Conservation (phyloP, 2,888 invertebrate species). For the Nomada goodeniana region DNA sequence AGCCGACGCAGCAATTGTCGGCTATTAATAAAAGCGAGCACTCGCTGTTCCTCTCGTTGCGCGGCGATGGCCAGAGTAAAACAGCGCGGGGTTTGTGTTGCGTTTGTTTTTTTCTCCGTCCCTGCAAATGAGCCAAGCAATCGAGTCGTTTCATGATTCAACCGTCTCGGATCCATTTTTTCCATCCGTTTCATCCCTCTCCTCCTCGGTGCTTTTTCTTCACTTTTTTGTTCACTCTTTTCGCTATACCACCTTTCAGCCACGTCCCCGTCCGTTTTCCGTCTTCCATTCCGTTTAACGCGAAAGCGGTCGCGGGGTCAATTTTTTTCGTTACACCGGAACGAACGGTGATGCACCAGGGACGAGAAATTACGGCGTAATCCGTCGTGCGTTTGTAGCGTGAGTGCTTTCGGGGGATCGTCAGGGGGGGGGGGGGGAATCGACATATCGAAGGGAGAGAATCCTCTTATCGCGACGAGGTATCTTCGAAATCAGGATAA, state of each 20-base stretch:
- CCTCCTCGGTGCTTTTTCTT: neutral
- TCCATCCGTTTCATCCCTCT: neutral
- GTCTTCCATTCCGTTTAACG: neutral
- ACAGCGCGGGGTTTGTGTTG: constrained; percentile 15
- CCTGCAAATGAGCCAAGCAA: constrained; percentile 46
- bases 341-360: neutral
- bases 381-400: constrained; percentile 59
- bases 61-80: neutral
- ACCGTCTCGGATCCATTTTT: constrained; percentile 13
- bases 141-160: constrained; percentile 36
- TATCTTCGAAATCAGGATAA: constrained; percentile 66
- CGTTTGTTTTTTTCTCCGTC: neutral
- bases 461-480: constrained; percentile 68
- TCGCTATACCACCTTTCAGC: neutral
- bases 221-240: neutral
- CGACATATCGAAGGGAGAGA: constrained; percentile 65
- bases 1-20: constrained; percentile 45
- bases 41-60: neutral
- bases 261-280: neutral
- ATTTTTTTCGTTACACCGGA: neutral
- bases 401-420: constrained; percentile 30
- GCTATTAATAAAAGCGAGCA: constrained; percentile 47
- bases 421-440: constrained; percentile 50
- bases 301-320: neutral
- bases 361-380: constrained; percentile 59